Percentiles rank a stretch among this genome's conserved stretches.
phyloP scores from a whole-genome alignment of 2,113 vertebrate species.

The Sitta europaea region DNA sequence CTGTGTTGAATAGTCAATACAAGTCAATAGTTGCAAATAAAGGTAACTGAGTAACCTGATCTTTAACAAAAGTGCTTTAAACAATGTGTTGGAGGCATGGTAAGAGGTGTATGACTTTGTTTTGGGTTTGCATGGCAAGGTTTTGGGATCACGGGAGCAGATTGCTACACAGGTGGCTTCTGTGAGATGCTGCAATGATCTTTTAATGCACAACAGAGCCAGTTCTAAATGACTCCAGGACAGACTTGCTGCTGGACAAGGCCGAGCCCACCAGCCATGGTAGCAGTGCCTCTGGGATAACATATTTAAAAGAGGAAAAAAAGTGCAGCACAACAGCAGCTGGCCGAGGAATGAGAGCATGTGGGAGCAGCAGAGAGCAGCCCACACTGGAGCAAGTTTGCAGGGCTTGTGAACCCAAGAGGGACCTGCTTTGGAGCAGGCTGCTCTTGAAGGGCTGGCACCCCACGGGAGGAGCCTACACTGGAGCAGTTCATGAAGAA shows the following conservation, averaged over 20 bases:
- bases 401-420: too few species aligned
- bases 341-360: background rate
- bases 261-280: background rate
- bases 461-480: fast-evolving
- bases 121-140: background rate
- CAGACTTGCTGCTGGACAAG: fast-evolving
- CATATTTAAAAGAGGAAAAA: background rate
- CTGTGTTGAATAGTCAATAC: background rate
- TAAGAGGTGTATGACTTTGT: background rate
- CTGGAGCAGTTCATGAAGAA: background rate
- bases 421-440: background rate
- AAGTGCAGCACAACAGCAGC: background rate
- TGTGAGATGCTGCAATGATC: background rate
- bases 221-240: background rate
- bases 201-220: too few species aligned
- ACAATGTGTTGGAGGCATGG: background rate
- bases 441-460: background rate
- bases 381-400: background rate
- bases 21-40: background rate
- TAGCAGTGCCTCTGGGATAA: background rate
- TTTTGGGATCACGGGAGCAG: background rate
- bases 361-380: background rate
- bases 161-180: background rate
- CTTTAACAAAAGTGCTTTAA: background rate
- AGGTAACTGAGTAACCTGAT: background rate